phyloP scores from a whole-genome alignment of 2,888 invertebrate species.

The Pycnomerus fuliginosus region DNA sequence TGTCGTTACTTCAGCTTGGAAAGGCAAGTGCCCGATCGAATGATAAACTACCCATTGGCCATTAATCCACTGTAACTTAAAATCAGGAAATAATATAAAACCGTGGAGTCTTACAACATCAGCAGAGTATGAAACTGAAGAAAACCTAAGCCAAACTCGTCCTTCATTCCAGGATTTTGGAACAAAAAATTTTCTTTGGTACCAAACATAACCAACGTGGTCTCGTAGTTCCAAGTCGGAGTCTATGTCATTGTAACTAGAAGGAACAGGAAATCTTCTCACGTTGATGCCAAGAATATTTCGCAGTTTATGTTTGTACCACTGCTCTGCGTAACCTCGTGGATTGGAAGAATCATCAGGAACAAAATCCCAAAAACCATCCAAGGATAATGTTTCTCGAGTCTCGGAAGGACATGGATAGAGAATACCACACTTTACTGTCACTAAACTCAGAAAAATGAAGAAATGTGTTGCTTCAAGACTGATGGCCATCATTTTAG shows the following conservation, averaged over 20 bases:
- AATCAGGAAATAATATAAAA: too few species aligned
- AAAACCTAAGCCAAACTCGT: slow-evolving; percentile 84
- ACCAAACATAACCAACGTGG: slow-evolving; percentile 95
- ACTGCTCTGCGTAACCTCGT: not conserved
- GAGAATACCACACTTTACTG: slow-evolving; percentile 83
- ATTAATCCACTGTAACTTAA: slow-evolving; percentile 79
- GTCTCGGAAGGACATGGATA: slow-evolving; percentile 76
- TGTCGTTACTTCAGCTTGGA: slow-evolving; percentile 80
- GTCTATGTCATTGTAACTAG: slow-evolving; percentile 93
- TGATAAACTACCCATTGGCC: slow-evolving; percentile 75
- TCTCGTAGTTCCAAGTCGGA: slow-evolving; percentile 75
- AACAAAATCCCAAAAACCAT: slow-evolving; percentile 56
- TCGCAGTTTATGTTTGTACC: slow-evolving; percentile 3
- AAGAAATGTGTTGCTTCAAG: too few species aligned
- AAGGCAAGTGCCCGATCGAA: slow-evolving; percentile 93
- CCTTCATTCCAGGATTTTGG: slow-evolving; percentile 70
- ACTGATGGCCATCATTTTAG: too few species aligned
- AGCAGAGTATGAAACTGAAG: slow-evolving; percentile 88
- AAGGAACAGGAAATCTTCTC: slow-evolving; percentile 67
- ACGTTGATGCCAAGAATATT: not conserved
- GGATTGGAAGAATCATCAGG: too few species aligned
- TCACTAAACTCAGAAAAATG: too few species aligned
- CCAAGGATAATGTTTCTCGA: slow-evolving; percentile 69
- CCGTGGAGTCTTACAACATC: slow-evolving; percentile 86
- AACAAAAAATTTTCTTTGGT: slow-evolving; percentile 79